Percentiles rank a stretch among this genome's conserved stretches.
Conservation (phyloP, 2,888 invertebrate genomes). For the Acanthosoma haemorrhoidale region DNA sequence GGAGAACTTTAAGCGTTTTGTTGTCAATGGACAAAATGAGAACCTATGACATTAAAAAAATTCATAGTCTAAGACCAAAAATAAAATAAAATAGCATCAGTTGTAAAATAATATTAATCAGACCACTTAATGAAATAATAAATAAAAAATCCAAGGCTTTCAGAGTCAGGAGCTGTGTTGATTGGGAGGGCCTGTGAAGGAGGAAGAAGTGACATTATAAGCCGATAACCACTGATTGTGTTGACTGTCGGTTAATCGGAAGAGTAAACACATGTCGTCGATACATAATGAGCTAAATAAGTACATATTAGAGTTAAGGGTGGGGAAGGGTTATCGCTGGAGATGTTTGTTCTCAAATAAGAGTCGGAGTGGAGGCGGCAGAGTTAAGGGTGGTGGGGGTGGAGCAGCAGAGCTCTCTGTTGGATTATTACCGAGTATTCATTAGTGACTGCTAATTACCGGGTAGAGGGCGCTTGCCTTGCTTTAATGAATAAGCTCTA, state of each 20-base stretch:
- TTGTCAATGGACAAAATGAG: too few relatives aligned
- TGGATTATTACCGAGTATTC: conserved; percentile 67
- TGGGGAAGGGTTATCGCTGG: conserved; percentile 28
- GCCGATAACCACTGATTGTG: conserved; percentile 1
- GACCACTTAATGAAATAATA: too few relatives aligned
- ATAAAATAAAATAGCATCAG: too few relatives aligned
- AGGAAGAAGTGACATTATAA: neutral
- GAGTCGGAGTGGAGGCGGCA: conserved; percentile 45
- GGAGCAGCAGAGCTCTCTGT: conserved; percentile 32
- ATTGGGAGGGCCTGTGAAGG: neutral
- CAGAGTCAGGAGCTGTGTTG: too few relatives aligned
- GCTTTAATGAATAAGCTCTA: conserved; percentile 86
- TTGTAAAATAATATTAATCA: too few relatives aligned
- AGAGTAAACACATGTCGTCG: neutral
- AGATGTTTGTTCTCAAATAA: conserved; percentile 39
- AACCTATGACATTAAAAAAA: too few relatives aligned
- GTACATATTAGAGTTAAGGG: conserved; percentile 33
- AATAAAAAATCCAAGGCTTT: too few relatives aligned
- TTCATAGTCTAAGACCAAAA: too few relatives aligned
- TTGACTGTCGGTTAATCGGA: conserved; percentile 15
- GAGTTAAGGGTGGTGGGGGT: neutral
- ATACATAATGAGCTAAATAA: conserved; percentile 36
- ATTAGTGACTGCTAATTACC: conserved; percentile 85
- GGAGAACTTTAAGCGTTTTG: too few relatives aligned
- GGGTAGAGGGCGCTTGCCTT: conserved; percentile 49